A percentile compares a stretch with the other conserved stretches of the same genome.
Conservation (phyloP, 2,888 invertebrate genomes). For the Itoplectis maculator region DNA sequence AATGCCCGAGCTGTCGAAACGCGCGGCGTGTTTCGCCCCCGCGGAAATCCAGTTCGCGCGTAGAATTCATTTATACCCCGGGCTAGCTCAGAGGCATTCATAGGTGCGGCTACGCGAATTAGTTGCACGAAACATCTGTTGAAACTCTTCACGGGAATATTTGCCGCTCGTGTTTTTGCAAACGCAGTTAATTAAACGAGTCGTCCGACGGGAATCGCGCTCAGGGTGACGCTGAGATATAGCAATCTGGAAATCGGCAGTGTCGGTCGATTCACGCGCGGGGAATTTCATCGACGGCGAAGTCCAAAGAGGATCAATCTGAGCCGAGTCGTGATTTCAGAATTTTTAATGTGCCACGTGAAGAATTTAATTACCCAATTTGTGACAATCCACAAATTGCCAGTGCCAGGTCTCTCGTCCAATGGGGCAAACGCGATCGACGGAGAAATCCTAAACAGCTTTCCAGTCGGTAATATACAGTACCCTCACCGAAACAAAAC, state of each 20-base stretch:
- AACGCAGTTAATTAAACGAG: not conserved
- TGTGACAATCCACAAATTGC: too few species aligned
- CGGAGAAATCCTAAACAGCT: not conserved
- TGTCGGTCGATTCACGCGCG: not conserved
- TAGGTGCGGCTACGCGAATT: not conserved
- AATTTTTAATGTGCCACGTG: too few species aligned
- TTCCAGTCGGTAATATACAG: not conserved
- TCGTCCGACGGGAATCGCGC: not conserved
- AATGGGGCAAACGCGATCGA: not conserved
- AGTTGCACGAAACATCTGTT: not conserved
- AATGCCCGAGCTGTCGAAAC: conserved; percentile 6
- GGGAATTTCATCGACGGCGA: not conserved
- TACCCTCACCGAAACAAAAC: not conserved
- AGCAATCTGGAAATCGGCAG: not conserved
- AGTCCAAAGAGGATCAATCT: too few species aligned
- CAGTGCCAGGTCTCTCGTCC: too few species aligned
- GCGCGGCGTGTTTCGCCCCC: not conserved
- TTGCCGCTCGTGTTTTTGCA: not conserved
- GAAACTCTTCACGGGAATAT: not conserved
- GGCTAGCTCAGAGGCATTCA: conserved; percentile 3
- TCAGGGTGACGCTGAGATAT: not conserved
- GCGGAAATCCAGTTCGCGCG: not conserved
- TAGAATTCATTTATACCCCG: not conserved
- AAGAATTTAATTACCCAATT: too few species aligned
- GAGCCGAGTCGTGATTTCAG: too few species aligned